Evolutionary conservation across 2,888 invertebrate genomes (phyloP), one percentile per base, ranked within the genome.

Genomic region (Biston betularia): DNA sequence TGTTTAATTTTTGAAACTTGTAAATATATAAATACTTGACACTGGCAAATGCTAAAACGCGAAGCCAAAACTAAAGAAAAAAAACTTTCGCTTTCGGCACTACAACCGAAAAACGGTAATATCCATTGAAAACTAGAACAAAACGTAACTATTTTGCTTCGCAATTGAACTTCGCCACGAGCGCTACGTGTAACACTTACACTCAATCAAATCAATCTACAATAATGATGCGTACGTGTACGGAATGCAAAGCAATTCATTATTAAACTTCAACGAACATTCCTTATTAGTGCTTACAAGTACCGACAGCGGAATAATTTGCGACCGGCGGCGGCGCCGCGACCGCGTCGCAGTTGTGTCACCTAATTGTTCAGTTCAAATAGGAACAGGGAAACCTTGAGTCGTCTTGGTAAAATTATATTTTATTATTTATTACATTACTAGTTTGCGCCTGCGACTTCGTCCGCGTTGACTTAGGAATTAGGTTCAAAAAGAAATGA

Each of bases 281-380:
- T 42, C 65, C 60, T 65, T 79, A 75, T 76, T 76, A 78, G 75
- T 71, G 60, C 69, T 71, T 78, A 73, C 74, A 73, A 76, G 75
- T 74, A 71, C 44, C 67, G 34, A 52, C 63, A 68, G 62, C 59
- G 54, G 42, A 74, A 79, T 79, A 80, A 80, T 79, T 83, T 73
- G 75, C 75, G 71, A 69, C 58, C 71, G 81, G 77, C 81, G 78
- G 73, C 78, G n/a, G 24, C 82, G 78, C 73, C 77, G 78, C 79
- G 59, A 76, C 81, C 79, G 74, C 84, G 79, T 71, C 74, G 73
- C 82, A 85, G 80, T 84, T 79, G 83, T 86, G 87, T 87, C 86
- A 87, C 87, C 86, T 85, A 86, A 87, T 87, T 86, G 86, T 81
- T 72, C 80, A 81, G 69, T 72, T 81, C 81, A 76, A 68, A 69